These are phyloP conservation scores for Acanthochromis polyacanthus DNA, from an alignment of 2,113 vertebrate genomes.

Conservation along the genomic window DNA sequence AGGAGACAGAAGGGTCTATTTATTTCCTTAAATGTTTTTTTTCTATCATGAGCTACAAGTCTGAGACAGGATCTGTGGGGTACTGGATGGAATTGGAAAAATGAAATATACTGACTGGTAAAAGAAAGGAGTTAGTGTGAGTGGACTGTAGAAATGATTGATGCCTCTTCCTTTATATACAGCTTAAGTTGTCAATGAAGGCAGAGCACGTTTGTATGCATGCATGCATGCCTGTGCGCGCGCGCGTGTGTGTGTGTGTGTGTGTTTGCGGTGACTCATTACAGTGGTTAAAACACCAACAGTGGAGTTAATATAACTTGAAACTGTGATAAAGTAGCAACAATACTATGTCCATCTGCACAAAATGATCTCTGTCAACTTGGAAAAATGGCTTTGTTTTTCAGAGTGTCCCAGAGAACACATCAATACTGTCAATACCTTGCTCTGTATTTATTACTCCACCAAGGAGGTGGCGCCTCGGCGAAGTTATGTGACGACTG, in stretches of 20 bases:
- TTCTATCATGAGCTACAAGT: conserved; percentile 56
- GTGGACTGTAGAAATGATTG: conserved; percentile 34
- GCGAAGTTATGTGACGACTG: no score
- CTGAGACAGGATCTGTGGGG: conserved; percentile 52
- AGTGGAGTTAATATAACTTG: background rate
- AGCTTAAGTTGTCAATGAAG: conserved; percentile 34
- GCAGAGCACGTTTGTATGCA: background rate
- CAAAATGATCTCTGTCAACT: background rate
- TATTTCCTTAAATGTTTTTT: conserved; percentile 73
- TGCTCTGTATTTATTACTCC: no score
- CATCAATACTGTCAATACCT: background rate
- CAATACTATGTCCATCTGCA: background rate
- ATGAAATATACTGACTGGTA: conserved; percentile 50
- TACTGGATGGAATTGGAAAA: conserved; percentile 61
- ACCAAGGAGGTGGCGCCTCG: no score
- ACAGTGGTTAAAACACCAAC: background rate
- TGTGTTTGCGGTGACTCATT: background rate
- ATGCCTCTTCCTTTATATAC: conserved; percentile 16
- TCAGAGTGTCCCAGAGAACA: background rate
- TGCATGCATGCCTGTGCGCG: background rate
- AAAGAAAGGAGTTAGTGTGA: conserved; percentile 37
- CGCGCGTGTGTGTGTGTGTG: rapidly evolving
- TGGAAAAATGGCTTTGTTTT: background rate
- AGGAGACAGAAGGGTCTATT: conserved; percentile 65
- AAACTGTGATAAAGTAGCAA: background rate